These are phyloP conservation scores for Cyanoderma ruficeps DNA, from an alignment of 2,113 vertebrate species.

Conservation along the genomic window DNA sequence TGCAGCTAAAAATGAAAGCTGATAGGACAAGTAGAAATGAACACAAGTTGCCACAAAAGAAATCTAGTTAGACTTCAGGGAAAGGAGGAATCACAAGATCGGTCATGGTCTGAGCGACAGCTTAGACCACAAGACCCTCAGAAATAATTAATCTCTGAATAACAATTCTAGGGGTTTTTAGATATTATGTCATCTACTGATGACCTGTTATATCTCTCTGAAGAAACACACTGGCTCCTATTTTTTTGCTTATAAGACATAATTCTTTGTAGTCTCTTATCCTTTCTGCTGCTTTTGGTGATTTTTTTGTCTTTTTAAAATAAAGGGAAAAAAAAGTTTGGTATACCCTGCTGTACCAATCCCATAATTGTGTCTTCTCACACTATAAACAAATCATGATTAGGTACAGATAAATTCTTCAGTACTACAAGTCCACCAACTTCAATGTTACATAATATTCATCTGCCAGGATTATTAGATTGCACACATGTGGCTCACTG, in stretches of 20 bases:
- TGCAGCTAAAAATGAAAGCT: neutral
- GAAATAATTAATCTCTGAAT: neutral
- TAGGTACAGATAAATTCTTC: neutral
- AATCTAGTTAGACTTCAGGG: neutral
- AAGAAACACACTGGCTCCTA: neutral
- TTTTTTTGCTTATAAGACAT: neutral
- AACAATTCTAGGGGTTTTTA: rapidly evolving
- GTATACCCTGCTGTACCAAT: neutral
- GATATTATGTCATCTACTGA: neutral
- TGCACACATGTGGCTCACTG: neutral
- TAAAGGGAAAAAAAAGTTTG: neutral
- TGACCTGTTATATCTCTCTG: neutral
- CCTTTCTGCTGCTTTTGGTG: neutral
- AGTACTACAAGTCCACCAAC: neutral
- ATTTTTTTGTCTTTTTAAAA: neutral
- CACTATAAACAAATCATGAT: neutral
- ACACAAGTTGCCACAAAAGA: neutral
- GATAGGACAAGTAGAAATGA: neutral
- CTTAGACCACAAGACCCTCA: neutral
- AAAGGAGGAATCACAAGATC: rapidly evolving
- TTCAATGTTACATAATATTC: neutral
- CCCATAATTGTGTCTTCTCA: neutral
- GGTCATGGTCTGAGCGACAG: rapidly evolving
- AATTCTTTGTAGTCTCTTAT: neutral
- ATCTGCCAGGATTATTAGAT: constrained; percentile 40